phyloP scores from a whole-genome alignment of 2,113 vertebrate species.

The Xyrauchen texanus region DNA sequence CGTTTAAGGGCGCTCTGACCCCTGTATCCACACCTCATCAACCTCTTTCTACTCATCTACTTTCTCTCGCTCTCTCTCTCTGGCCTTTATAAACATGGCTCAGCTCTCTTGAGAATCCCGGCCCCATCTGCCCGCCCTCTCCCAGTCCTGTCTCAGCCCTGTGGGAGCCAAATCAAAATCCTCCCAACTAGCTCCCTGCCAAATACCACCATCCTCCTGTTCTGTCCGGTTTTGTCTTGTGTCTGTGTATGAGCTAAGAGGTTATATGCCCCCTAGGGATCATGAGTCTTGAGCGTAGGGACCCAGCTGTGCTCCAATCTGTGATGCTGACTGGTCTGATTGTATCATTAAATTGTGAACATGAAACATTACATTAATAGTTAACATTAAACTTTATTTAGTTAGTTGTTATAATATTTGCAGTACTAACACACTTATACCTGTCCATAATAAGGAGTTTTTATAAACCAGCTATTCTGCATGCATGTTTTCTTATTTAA shows the following conservation, averaged over 20 bases:
- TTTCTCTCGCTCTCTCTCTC: neutral
- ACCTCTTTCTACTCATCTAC: neutral
- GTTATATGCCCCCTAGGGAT: neutral
- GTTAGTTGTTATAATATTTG: too few species aligned
- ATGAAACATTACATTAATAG: neutral
- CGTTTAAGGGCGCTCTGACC: conserved; percentile 1
- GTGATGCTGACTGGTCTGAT: conserved; percentile 61
- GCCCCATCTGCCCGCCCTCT: conserved; percentile 24
- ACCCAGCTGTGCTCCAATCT: conserved; percentile 73
- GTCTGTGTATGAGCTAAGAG: conserved; percentile 40
- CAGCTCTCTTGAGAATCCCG: conserved; percentile 27
- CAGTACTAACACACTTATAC: too few species aligned
- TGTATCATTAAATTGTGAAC: conserved; percentile 64
- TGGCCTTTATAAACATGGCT: conserved; percentile 36
- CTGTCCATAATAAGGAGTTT: too few species aligned
- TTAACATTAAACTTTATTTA: too few species aligned
- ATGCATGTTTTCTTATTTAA: too few species aligned
- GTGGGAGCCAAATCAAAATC: conserved; percentile 10
- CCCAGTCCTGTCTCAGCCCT: neutral
- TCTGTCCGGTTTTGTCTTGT: conserved; percentile 45
- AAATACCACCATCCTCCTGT: conserved; percentile 27
- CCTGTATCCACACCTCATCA: conserved; percentile 13
- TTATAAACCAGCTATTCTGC: too few species aligned
- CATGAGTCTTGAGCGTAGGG: conserved; percentile 47
- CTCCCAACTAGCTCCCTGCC: conserved; percentile 15